phyloP scores from a whole-genome alignment of 2,888 invertebrate species.

The Xestia xanthographa region DNA sequence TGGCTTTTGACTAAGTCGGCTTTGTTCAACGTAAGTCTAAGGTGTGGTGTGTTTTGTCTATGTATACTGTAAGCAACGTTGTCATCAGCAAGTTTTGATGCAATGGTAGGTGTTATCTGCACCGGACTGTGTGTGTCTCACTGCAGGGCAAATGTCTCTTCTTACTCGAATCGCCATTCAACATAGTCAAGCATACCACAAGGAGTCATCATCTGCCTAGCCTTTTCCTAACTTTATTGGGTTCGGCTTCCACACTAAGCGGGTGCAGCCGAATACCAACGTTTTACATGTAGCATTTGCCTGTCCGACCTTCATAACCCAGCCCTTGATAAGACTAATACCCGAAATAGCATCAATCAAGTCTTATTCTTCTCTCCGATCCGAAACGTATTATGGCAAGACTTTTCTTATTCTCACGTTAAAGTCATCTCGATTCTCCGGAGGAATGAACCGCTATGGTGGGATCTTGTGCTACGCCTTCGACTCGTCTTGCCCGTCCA shows the following conservation, averaged over 20 bases:
- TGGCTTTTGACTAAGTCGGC: conserved; percentile 20
- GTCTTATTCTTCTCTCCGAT: background rate
- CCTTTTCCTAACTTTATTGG: background rate
- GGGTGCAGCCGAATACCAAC: background rate
- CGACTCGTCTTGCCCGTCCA: conserved; percentile 3
- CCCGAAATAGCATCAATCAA: background rate
- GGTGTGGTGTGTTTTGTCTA: background rate
- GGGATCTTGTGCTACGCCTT: background rate
- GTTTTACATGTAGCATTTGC: background rate
- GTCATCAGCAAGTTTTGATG: background rate
- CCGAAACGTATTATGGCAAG: background rate
- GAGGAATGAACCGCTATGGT: conserved; percentile 2
- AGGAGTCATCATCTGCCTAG: background rate
- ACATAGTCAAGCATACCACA: background rate
- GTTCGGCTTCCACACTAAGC: background rate
- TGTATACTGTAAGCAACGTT: background rate
- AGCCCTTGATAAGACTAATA: background rate
- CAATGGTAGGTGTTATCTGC: background rate
- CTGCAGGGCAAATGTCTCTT: background rate
- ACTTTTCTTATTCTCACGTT: background rate
- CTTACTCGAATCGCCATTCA: background rate
- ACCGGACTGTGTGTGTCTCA: too few relatives aligned
- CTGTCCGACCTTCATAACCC: background rate
- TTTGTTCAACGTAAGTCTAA: conserved; percentile 9
- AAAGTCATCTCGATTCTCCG: background rate